Percentiles rank a stretch among this genome's conserved stretches.
Evolutionary conservation across 2,888 invertebrate species (phyloP).

Genomic region (Drosophila percnosoma): DNA sequence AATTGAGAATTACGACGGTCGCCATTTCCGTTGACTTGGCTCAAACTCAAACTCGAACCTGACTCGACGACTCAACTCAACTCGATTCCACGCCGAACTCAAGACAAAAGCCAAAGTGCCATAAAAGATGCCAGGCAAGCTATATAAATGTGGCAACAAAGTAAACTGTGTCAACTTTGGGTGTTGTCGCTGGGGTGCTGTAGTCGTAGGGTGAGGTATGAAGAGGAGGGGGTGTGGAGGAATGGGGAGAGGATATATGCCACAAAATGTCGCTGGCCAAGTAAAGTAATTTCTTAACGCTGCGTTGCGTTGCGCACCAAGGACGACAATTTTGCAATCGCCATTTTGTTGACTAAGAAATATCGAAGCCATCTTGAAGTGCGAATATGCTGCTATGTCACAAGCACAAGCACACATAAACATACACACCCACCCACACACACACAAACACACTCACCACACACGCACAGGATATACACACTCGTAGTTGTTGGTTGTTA

Average conservation of each 20-base stretch:
- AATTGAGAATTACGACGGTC: constrained; percentile 82
- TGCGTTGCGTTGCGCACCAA: constrained; percentile 47
- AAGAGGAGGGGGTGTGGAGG: neutral
- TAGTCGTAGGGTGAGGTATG: neutral
- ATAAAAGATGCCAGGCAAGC: constrained; percentile 77
- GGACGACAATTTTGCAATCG: constrained; percentile 79
- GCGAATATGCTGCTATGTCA: constrained; percentile 74
- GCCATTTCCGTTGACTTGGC: constrained; percentile 75
- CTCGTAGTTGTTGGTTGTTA: constrained; percentile 10
- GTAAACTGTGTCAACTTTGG: constrained; percentile 78
- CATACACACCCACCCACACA: constrained; percentile 12
- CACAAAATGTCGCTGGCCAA: constrained; percentile 70
- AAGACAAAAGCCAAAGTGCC: constrained; percentile 77
- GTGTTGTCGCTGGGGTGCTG: constrained; percentile 37
- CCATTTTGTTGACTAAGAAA: constrained; percentile 81
- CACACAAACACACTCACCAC: constrained; percentile 2
- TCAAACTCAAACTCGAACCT: constrained; percentile 50
- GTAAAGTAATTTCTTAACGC: constrained; percentile 79
- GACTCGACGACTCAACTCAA: constrained; percentile 17
- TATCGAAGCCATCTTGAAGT: constrained; percentile 80
- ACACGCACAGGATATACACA: constrained; percentile 36
- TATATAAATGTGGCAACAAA: constrained; percentile 80
- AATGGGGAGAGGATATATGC: constrained; percentile 40
- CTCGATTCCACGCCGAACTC: constrained; percentile 48
- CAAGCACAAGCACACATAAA: constrained; percentile 37